These are phyloP conservation scores for Cryptocephalus moraei DNA, from an alignment of 2,888 invertebrate genomes.

Conservation along the genomic window DNA sequence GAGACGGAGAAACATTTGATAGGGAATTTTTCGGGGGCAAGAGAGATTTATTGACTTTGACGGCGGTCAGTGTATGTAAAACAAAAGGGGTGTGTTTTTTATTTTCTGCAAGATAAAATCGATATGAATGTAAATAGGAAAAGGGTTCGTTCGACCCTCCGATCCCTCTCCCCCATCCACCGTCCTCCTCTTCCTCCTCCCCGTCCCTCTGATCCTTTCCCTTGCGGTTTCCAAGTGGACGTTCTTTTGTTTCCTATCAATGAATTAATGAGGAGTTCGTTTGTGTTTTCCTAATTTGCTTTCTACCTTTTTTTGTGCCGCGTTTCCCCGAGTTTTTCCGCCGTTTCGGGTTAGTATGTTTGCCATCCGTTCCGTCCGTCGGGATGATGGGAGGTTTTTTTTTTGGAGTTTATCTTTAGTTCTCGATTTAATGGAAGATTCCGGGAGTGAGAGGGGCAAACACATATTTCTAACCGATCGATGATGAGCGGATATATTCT, in stretches of 20 bases:
- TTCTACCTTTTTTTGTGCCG: slow-evolving; percentile 10
- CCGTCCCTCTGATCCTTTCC: slow-evolving; percentile 4
- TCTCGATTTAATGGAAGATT: no score
- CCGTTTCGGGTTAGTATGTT: not conserved
- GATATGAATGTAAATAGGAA: slow-evolving; percentile 15
- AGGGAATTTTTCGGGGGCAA: slow-evolving; percentile 4
- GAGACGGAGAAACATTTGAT: slow-evolving; percentile 7
- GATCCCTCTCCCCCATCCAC: not conserved
- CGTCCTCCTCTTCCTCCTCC: not conserved
- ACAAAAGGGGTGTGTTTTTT: slow-evolving; percentile 11
- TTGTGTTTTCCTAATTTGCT: slow-evolving; percentile 13
- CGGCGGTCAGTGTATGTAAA: slow-evolving; percentile 9
- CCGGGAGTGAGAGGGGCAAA: no score
- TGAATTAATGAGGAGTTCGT: slow-evolving; percentile 12
- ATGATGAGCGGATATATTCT: no score
- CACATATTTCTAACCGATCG: no score
- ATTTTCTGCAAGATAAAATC: slow-evolving; percentile 13
- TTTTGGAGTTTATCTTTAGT: no score
- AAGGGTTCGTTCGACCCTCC: not conserved
- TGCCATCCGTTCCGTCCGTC: no score
- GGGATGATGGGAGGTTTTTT: no score
- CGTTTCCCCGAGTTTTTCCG: not conserved
- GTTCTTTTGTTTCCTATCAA: slow-evolving; percentile 15
- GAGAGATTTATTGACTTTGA: slow-evolving; percentile 14
- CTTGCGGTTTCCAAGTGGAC: slow-evolving; percentile 14